Percentiles rank a stretch among this genome's conserved stretches.
These are phyloP conservation scores for Chaetorhynchus papuensis DNA, from an alignment of 2,113 vertebrate species.

Conservation along the genomic window DNA sequence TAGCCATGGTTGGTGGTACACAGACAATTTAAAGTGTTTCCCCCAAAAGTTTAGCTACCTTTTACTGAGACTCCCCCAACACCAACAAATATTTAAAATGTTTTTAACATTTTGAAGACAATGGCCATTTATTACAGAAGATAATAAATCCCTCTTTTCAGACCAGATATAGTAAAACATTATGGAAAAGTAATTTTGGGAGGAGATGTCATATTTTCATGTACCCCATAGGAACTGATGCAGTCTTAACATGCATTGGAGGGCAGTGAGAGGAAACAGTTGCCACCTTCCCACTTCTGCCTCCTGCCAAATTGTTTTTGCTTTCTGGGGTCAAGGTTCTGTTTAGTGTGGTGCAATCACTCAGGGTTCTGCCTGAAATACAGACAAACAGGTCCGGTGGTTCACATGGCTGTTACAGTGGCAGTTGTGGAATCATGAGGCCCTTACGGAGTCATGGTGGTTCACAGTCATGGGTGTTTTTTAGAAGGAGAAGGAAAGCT, in stretches of 20 bases:
- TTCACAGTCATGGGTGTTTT: not conserved
- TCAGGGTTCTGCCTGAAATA: not conserved
- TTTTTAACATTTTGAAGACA: not conserved
- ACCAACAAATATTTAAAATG: not conserved
- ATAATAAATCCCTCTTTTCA: not conserved
- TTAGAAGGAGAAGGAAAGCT: not conserved
- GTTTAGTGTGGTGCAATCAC: not conserved
- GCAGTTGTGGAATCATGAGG: not conserved
- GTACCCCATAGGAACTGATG: not conserved
- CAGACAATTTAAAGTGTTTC: not conserved
- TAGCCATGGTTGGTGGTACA: not conserved
- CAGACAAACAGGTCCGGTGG: not conserved
- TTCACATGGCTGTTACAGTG: not conserved
- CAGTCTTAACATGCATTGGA: not conserved
- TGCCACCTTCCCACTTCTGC: rapidly evolving
- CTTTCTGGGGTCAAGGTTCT: not conserved
- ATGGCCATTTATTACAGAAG: not conserved
- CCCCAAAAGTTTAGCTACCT: not conserved
- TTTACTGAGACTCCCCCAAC: not conserved
- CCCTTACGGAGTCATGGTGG: rapidly evolving
- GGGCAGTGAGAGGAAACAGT: not conserved
- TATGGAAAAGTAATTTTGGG: not conserved
- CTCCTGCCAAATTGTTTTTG: not conserved
- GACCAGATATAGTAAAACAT: not conserved
- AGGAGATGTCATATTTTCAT: not conserved